These are phyloP conservation scores for Actinia tenebrosa DNA, from an alignment of 64 coral and sea anemone species.

Conservation along the genomic window DNA sequence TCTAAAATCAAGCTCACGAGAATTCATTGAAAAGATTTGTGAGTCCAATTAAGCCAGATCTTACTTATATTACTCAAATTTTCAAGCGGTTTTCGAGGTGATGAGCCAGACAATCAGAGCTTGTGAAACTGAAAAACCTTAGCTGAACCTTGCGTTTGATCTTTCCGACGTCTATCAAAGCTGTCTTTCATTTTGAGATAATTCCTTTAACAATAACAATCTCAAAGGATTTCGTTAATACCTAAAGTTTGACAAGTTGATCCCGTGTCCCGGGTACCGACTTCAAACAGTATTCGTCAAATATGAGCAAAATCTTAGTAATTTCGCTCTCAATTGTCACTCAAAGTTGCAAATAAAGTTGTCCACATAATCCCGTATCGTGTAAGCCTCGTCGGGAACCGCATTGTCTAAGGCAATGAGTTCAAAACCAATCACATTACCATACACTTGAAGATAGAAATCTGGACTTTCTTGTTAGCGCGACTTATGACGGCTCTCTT, in stretches of 20 bases:
- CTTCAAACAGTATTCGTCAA: conserved; percentile 41
- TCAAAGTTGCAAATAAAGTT: neutral
- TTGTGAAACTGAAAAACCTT: neutral
- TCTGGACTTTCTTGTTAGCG: conserved; percentile 42
- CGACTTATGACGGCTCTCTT: conserved; percentile 38
- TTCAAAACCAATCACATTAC: conserved; percentile 19
- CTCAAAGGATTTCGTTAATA: conserved; percentile 21
- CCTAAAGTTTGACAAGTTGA: conserved; percentile 39
- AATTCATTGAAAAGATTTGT: neutral
- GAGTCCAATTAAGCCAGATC: neutral
- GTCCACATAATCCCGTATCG: neutral
- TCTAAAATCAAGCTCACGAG: neutral
- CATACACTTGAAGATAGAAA: conserved; percentile 35
- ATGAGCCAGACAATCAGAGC: neutral
- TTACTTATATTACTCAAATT: neutral
- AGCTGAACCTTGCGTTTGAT: neutral
- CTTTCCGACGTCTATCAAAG: conserved; percentile 1
- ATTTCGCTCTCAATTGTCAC: conserved; percentile 22
- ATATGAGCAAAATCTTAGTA: conserved; percentile 28
- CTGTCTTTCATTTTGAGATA: conserved; percentile 33
- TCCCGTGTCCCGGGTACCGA: conserved; percentile 2
- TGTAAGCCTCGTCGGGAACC: neutral
- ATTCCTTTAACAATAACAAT: conserved; percentile 26
- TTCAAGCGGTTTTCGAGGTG: neutral
- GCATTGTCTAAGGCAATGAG: neutral